Conservation (phyloP, 2,888 invertebrate species). For the Cheilosia variabilis region DNA sequence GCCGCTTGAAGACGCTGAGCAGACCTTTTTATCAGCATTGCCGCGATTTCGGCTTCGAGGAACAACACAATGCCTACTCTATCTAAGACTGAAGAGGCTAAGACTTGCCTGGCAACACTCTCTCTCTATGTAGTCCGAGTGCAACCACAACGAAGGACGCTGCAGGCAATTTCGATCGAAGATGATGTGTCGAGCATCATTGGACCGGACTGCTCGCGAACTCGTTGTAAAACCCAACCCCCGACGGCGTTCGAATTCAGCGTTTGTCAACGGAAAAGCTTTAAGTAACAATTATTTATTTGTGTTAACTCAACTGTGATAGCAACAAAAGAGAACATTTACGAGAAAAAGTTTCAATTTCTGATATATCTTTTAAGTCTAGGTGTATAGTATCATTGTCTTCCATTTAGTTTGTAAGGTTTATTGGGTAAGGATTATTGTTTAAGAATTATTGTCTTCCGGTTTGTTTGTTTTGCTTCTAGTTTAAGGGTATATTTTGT, state of each 20-base stretch:
- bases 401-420: slow-evolving; percentile 67
- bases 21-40: slow-evolving; percentile 11
- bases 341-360: slow-evolving; percentile 6
- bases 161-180: slow-evolving; percentile 44
- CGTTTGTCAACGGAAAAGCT: slow-evolving; percentile 53
- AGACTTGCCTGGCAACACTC: slow-evolving; percentile 47
- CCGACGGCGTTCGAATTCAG: slow-evolving; percentile 19
- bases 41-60: slow-evolving; percentile 45
- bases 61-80: slow-evolving; percentile 50
- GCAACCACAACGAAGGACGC: slow-evolving; percentile 62
- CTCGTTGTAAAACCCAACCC: slow-evolving; percentile 57
- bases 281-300: slow-evolving; percentile 50
- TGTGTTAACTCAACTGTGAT: slow-evolving; percentile 68
- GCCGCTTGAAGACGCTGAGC: slow-evolving; percentile 18
- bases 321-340: slow-evolving; percentile 58
- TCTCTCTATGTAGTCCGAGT: neutral
- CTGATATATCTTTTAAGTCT: slow-evolving; percentile 2
- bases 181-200: slow-evolving; percentile 34
- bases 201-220: slow-evolving; percentile 18
- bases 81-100: slow-evolving; percentile 58
- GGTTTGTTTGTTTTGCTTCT: slow-evolving; percentile 79
- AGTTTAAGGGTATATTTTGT: slow-evolving; percentile 54
- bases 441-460: slow-evolving; percentile 78
- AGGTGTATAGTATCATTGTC: slow-evolving; percentile 64
- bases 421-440: slow-evolving; percentile 66